Base-by-base conservation (phyloP, 2,888 invertebrate species). In the Pristionchus mayeri region DNA sequence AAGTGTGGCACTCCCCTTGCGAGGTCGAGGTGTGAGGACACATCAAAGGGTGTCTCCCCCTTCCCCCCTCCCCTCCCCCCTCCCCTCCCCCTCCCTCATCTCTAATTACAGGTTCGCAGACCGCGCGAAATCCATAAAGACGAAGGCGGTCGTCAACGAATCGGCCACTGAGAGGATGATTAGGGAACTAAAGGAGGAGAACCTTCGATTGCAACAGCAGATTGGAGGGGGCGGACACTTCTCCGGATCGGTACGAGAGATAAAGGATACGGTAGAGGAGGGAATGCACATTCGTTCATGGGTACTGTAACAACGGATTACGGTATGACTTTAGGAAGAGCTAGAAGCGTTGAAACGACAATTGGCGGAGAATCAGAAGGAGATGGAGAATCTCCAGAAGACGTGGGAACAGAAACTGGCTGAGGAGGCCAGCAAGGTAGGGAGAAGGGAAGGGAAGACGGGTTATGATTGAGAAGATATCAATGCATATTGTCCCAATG, bases 51-150 rank as follows among this genome's bases (percentile, higher is more conserved):
- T 11, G 37, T 44, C 40, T 71, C 44, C n/a, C 71, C 40, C 67
- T 40, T n/a, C 40, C 37, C 44, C 24, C 3, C 54, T 13, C 44
- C 16, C 44, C 21, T 24, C 48, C 16, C 13, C 76, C 27, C 44
- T 44, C 3, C 54, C 44, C 44, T 27, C 44, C 21, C 44, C 48
- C 16, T 18, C 76, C 27, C 0, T 18, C 27, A 76, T 48, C 57
- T n/a, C n/a, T n/a, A 40, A 37, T 84, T 87, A 40, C 85, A 88
- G 91, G 75, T 92, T 92, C 79, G 92, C 92, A 83, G 95, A 95
- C 89, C 92, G 95, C 87, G 94, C 95, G 2, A 95, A 95, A 89
- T 94, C 94, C 90, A 94, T 95, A 88, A 94, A 94, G 90, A 94
- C 94, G 11, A 93, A 93, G 81, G 94, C 94, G 3, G 92, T 93